Percentiles rank a stretch among this genome's conserved stretches.
These are phyloP conservation scores for Gopherus evgoodei DNA, from an alignment of 2,113 vertebrate species.

Conservation along the genomic window DNA sequence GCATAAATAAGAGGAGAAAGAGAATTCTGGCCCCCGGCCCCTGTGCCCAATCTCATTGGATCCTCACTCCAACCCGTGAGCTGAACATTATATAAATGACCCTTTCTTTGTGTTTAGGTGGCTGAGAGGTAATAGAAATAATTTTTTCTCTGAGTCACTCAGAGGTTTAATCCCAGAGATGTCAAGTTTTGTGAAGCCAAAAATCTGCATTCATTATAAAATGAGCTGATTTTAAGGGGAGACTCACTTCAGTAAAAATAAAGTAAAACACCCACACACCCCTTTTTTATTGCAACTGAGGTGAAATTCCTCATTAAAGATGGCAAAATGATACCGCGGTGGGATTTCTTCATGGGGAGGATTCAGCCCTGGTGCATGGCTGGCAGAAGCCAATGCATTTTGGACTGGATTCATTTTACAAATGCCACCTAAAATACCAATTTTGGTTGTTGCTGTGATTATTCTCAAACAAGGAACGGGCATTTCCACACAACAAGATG, in stretches of 20 bases:
- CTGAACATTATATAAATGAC: not conserved
- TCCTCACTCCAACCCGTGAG: not conserved
- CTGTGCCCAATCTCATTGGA: not conserved
- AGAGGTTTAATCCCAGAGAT: not conserved
- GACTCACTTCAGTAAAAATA: not conserved
- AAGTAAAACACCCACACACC: not conserved
- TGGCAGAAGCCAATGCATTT: not conserved
- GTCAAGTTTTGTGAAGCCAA: not conserved
- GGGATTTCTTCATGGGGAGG: not conserved
- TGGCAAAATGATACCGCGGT: slow-evolving; percentile 6
- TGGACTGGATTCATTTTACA: slow-evolving; percentile 39
- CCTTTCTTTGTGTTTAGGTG: not conserved
- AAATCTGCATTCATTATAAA: slow-evolving; percentile 11
- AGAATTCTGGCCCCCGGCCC: not conserved
- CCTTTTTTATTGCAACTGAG: not conserved
- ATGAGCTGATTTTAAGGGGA: slow-evolving; percentile 22
- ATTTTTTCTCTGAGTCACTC: not conserved
- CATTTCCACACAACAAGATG: slow-evolving; percentile 34
- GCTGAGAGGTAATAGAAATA: not conserved
- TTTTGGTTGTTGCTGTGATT: slow-evolving; percentile 33
- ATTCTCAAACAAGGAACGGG: slow-evolving; percentile 18
- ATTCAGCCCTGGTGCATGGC: not conserved
- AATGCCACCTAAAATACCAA: slow-evolving; percentile 32
- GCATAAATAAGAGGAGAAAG: not conserved
- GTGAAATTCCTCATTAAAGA: slow-evolving; percentile 47